phyloP scores from a whole-genome alignment of 2,113 vertebrate species.

The Dipodomys merriami region DNA sequence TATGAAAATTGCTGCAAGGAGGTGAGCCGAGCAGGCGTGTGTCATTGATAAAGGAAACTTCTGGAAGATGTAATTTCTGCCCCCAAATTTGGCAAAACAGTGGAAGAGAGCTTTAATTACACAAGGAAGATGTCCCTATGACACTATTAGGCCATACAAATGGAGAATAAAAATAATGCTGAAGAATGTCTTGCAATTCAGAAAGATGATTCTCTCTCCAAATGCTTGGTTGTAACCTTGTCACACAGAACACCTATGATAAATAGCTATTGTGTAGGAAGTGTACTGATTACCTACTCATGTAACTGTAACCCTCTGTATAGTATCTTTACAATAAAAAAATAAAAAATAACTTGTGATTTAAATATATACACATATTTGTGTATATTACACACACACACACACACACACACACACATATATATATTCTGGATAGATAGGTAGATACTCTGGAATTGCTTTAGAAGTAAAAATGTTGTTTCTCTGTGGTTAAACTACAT shows the following conservation, averaged over 20 bases:
- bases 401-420: no score
- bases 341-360: no score
- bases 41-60: background rate
- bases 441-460: background rate
- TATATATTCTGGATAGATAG: no score
- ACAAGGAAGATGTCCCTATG: background rate
- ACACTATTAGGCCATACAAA: background rate
- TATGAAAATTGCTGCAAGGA: no score
- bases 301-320: no score
- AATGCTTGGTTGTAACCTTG: background rate
- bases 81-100: background rate
- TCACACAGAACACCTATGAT: background rate
- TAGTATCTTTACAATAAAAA: no score
- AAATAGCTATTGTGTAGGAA: no score
- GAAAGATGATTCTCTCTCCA: background rate
- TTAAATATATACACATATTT: no score
- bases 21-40: no score
- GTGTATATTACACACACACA: no score
- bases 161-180: background rate
- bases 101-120: background rate
- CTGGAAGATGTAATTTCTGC: background rate
- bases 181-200: background rate
- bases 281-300: no score
- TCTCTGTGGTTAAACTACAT: conserved; percentile 10
- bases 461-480: background rate